Conservation (phyloP, 2,888 invertebrate species). For the Melinopterus prodromus region DNA sequence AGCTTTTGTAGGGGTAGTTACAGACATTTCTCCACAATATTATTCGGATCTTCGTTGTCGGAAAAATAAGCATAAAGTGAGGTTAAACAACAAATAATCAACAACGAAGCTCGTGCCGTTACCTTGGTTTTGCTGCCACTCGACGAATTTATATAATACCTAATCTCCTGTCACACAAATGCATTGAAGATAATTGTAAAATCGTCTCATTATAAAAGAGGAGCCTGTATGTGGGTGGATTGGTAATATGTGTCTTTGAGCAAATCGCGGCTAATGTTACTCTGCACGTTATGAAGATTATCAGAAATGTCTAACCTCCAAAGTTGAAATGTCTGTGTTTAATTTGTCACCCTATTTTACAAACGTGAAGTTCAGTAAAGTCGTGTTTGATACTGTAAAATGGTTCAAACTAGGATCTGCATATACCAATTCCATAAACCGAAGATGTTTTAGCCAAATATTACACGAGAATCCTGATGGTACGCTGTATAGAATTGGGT, state of each 20-base stretch:
- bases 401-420: slow-evolving; percentile 22
- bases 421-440: slow-evolving; percentile 32
- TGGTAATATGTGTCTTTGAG: neutral
- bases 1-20: slow-evolving; percentile 20
- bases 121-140: neutral
- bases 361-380: slow-evolving; percentile 14
- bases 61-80: neutral
- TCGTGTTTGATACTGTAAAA: slow-evolving; percentile 22
- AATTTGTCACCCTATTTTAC: slow-evolving; percentile 14
- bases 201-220: neutral
- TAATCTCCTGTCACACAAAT: neutral
- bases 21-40: slow-evolving; percentile 9
- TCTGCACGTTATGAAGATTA: neutral
- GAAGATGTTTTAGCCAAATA: slow-evolving; percentile 36
- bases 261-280: neutral
- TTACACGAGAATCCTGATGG: slow-evolving; percentile 29
- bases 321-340: slow-evolving; percentile 29
- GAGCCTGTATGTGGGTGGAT: neutral
- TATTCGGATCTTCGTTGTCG: neutral
- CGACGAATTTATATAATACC: neutral
- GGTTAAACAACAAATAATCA: neutral
- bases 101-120: neutral
- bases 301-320: slow-evolving; percentile 22
- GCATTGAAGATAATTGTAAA: neutral
- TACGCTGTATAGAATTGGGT: neutral